phyloP scores from a whole-genome alignment of 1,140 invertebrate species.

The Drosophila quadrilineata region DNA sequence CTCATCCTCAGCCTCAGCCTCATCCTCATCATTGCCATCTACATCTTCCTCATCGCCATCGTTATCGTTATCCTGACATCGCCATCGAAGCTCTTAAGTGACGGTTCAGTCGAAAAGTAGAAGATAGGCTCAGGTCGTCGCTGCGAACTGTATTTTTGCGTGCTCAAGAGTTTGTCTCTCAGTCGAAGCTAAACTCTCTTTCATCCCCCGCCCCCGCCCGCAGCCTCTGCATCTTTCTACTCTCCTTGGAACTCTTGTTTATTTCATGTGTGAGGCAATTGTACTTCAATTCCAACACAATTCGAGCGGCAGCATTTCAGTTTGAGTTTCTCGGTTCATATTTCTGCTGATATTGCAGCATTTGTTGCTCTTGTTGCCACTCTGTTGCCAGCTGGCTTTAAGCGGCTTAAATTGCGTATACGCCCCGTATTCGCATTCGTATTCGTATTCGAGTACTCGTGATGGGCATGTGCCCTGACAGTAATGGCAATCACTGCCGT shows the following conservation, averaged over 20 bases:
- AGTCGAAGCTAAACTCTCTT: too few species aligned
- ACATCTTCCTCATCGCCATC: constrained; percentile 25
- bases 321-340: constrained; percentile 51
- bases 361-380: neutral
- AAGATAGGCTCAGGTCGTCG: neutral
- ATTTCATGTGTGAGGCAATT: constrained; percentile 69
- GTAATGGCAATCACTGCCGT: constrained; percentile 38
- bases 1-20: constrained; percentile 5
- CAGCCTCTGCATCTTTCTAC: too few species aligned
- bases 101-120: constrained; percentile 51
- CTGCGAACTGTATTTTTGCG: constrained; percentile 53
- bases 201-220: neutral
- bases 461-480: constrained; percentile 11
- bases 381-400: constrained; percentile 38
- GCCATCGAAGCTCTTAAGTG: constrained; percentile 74
- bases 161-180: constrained; percentile 70
- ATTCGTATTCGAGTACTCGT: neutral
- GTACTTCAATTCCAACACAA: constrained; percentile 25
- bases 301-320: constrained; percentile 36
- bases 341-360: constrained; percentile 28
- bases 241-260: constrained; percentile 29
- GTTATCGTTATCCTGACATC: constrained; percentile 38
- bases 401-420: constrained; percentile 74
- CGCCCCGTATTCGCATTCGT: constrained; percentile 21
- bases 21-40: neutral